Percentiles rank a stretch among this genome's conserved stretches.
Conservation (phyloP, 2,113 vertebrate genomes). For the Mesocricetus auratus region DNA sequence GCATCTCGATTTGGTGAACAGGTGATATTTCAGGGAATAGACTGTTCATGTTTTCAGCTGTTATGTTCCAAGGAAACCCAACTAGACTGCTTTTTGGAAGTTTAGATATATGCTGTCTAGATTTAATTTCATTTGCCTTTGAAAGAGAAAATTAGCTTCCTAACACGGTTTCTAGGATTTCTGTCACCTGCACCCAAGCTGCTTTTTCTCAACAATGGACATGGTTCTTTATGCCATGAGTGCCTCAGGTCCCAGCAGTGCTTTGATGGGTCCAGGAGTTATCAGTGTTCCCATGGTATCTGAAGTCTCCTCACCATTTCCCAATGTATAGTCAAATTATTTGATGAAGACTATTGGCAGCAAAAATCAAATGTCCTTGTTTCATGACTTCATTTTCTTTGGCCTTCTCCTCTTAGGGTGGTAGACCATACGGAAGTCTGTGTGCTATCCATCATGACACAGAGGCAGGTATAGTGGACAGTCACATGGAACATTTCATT, state of each 20-base stretch:
- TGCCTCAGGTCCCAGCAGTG: neutral
- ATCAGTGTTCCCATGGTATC: neutral
- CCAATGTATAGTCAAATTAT: neutral
- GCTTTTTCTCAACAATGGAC: neutral
- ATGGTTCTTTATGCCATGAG: neutral
- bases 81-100: neutral
- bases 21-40: neutral
- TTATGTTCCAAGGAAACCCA: neutral
- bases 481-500: conserved; percentile 12
- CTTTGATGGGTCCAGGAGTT: neutral
- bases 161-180: neutral
- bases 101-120: neutral
- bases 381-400: conserved; percentile 37
- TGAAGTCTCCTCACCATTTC: neutral
- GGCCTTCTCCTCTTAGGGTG: neutral
- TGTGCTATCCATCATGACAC: neutral
- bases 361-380: neutral
- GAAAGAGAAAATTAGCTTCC: conserved; percentile 10
- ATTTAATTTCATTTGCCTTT: conserved; percentile 17
- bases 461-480: neutral
- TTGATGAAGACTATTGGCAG: conserved; percentile 12
- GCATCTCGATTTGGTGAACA: neutral
- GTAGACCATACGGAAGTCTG: neutral
- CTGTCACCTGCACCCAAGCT: neutral
- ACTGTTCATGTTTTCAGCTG: neutral